Evolutionary conservation across 2,797 vertebrate species (phyloP), one percentile per base, ranked within the genome.

Genomic region (Pipistrellus nathusii): DNA sequence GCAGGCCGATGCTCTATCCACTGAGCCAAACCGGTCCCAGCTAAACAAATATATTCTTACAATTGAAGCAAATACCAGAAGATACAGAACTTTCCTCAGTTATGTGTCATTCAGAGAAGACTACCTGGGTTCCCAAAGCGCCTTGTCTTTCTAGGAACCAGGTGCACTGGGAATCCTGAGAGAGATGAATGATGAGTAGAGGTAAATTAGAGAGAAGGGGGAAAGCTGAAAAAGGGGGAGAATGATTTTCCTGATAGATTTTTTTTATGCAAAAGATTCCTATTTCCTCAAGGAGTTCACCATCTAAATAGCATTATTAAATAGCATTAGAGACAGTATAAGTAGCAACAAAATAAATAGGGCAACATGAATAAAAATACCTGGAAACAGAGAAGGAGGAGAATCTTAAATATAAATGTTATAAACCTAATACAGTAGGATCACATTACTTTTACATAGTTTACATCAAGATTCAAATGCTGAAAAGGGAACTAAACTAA

Each of bases 381-480:
- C 86, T 8, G 78, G 48, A 88, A 72, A 85, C 4, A 68, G 7
- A 89, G 15, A 3, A 82, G 3, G 8, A 82, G 41, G 8, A 62
- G 53, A 84, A 86, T 80, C 68, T 91, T 80, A 91, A 75, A 80
- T 41, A 80, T 48, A 55, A 68, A 66, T n/a, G 44, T 88, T 10
- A 73, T 72, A 35, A 80, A 66, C 53, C 53, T 46, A 71, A 84
- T 55, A 57, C 85, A 89, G 9, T 62, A 2, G 44, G 25, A 51
- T 21, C 62, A 27, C 9, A 62, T 13, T 85, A 84, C 46, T 75
- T 86, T 81, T 66, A 64, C 27, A 44, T 5, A 81, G 59, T 71
- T 75, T 75, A 53, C 38, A 89, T n/a, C 72, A 87, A 80, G 25
- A 83, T 78, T 90, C 77, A 94, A 94, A 94, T 46, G 46, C 18